Percentiles rank a stretch among this genome's conserved stretches.
phyloP scores from a whole-genome alignment of 1,140 invertebrate genomes.

The Ceratosolen solmsi region DNA sequence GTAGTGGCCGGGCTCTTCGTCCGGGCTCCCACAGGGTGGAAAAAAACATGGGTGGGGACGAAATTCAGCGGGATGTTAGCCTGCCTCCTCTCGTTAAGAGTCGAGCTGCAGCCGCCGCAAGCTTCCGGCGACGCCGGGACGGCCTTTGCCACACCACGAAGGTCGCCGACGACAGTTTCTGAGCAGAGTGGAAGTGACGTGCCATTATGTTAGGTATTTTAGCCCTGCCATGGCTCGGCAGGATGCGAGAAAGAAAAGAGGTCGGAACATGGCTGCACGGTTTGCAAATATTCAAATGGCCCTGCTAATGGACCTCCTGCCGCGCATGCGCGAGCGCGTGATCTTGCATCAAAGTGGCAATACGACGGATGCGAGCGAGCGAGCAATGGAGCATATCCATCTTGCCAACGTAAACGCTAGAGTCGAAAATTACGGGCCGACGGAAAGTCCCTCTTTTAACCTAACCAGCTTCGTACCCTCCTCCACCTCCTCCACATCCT shows the following conservation, averaged over 20 bases:
- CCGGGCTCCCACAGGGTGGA: background rate
- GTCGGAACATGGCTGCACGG: slow-evolving; percentile 60
- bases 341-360: slow-evolving; percentile 69
- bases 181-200: slow-evolving; percentile 64
- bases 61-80: background rate
- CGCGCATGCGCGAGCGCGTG: slow-evolving; percentile 49
- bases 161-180: slow-evolving; percentile 17
- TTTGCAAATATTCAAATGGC: slow-evolving; percentile 74
- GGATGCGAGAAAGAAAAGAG: background rate
- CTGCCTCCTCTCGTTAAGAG: slow-evolving; percentile 2
- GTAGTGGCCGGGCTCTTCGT: background rate
- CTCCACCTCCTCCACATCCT: background rate
- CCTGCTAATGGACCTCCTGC: slow-evolving; percentile 67
- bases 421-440: slow-evolving; percentile 68
- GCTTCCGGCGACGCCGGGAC: background rate
- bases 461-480: too few species aligned
- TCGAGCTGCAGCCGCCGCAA: background rate
- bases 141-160: background rate
- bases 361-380: slow-evolving; percentile 53
- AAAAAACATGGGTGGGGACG: background rate
- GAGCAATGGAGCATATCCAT: slow-evolving; percentile 64
- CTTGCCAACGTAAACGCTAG: slow-evolving; percentile 53
- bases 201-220: slow-evolving; percentile 52
- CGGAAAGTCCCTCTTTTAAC: slow-evolving; percentile 59
- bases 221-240: too few species aligned